Evolutionary conservation across 2,888 invertebrate species (phyloP).

Genomic region (Meta bourneti): DNA sequence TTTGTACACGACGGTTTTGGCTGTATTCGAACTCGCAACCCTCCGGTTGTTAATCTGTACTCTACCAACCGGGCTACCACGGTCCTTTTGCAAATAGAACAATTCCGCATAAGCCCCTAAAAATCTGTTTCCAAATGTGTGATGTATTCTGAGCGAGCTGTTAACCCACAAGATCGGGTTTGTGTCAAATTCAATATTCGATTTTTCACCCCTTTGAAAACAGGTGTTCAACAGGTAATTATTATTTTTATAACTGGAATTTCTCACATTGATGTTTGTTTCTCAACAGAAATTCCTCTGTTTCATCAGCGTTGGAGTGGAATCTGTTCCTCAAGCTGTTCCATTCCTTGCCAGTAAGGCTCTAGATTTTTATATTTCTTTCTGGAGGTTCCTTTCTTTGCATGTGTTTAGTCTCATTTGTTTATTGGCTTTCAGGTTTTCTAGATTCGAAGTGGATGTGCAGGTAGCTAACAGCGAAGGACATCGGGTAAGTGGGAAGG

Average conservation of each 20-base stretch:
- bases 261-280: not conserved
- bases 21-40: too few species aligned
- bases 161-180: too few species aligned
- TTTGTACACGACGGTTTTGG: too few species aligned
- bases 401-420: not conserved
- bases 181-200: too few species aligned
- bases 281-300: conserved; percentile 26
- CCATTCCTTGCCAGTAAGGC: conserved; percentile 67
- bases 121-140: too few species aligned
- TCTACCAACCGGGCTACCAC: too few species aligned
- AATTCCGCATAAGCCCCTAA: too few species aligned
- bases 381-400: not conserved
- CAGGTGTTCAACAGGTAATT: too few species aligned
- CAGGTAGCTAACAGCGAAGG: conserved; percentile 69
- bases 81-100: too few species aligned
- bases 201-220: too few species aligned
- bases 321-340: conserved; percentile 31
- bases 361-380: not conserved
- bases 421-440: conserved; percentile 35
- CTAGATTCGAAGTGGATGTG: conserved; percentile 50
- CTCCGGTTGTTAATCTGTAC: too few species aligned
- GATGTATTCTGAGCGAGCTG: too few species aligned
- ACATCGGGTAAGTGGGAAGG: conserved; percentile 37
- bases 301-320: conserved; percentile 38
- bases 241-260: not conserved